Evolutionary conservation across 2,888 invertebrate species (phyloP), one percentile per base, ranked within the genome.

Genomic region (Tenthredo distinguenda): DNA sequence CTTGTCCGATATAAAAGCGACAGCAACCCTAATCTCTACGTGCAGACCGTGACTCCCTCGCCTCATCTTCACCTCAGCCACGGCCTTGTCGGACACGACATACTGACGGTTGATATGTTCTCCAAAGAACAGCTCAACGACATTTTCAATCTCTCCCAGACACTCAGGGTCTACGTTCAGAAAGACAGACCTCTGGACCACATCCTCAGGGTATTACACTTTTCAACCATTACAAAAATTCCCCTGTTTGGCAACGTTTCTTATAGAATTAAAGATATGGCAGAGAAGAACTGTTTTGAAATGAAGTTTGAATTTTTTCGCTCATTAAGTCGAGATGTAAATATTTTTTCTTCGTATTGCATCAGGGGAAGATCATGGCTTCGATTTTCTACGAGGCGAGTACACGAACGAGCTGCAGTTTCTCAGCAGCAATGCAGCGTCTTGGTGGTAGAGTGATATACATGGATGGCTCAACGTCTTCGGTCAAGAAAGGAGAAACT

Each of bases 321-420:
- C 31, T n/a, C 0, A 31, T 72, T 26, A 26, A 72, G 84, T 86
- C 84, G 3, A 65, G 12, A 26, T 65, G 12, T 65, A 26, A 26
- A 65, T 65, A 26, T 65, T 65, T 72, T 72, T 37, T 21, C 21
- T 43, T 87, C n/a, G 92, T 55, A 7, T 55, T n/a, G 31, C 68
- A 50, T 9, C 89, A 96, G 95, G 99, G 99, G 65, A 99, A 98
- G 94, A 95, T 99, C 3, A 97, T 99, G 98, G 97, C 99, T 3
- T 98, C 98, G 0, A 96, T 99, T 92, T 99, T 99, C 94, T 99
- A 98, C 94, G 99, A 99, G 95, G 98, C 97, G 0, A 99, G 99
- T 92, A 99, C 99, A 0, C 95, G 99, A 86, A 99, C 99, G 0
- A 97, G 97, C 90, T 98, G 98, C 93, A 99, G 99, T 92, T 99